phyloP scores from a whole-genome alignment of 2,797 vertebrate species.

The Gallinago solitaria region DNA sequence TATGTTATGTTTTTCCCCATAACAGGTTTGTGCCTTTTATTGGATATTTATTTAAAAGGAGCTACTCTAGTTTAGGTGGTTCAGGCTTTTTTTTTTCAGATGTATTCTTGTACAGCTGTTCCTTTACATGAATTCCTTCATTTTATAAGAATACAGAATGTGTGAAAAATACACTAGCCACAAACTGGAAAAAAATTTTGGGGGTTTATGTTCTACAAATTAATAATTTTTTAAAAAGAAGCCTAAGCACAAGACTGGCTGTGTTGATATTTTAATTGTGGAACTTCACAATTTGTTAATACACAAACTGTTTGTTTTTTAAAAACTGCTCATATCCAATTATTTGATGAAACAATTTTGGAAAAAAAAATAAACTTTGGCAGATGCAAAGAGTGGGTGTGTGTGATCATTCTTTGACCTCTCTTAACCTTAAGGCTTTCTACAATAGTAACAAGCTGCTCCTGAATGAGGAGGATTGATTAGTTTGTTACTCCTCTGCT shows the following conservation, averaged over 20 bases:
- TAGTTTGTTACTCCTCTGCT: background rate
- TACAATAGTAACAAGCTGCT: too few species aligned
- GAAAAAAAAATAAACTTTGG: slow-evolving; percentile 72
- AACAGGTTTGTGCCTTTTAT: slow-evolving; percentile 67
- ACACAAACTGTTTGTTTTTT: slow-evolving; percentile 33
- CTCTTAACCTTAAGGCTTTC: background rate
- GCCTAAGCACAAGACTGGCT: slow-evolving; percentile 53
- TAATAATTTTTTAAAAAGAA: slow-evolving; percentile 35
- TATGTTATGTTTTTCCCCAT: slow-evolving; percentile 11
- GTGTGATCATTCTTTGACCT: background rate
- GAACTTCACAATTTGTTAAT: slow-evolving; percentile 36
- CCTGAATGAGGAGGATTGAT: background rate
- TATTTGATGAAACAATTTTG: slow-evolving; percentile 69
- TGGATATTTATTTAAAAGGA: slow-evolving; percentile 65
- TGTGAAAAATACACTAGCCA: background rate
- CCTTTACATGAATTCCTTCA: slow-evolving; percentile 13
- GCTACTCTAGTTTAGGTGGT: slow-evolving; percentile 10
- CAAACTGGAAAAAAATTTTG: background rate
- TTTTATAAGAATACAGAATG: slow-evolving; percentile 30
- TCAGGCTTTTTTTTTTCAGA: background rate
- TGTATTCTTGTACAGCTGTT: slow-evolving; percentile 41
- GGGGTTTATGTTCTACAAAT: background rate
- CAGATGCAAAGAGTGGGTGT: background rate
- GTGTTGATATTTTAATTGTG: slow-evolving; percentile 38
- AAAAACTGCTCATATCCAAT: slow-evolving; percentile 42